Conservation (phyloP, 1,140 invertebrate species). For the Drosophila nebulosa region DNA sequence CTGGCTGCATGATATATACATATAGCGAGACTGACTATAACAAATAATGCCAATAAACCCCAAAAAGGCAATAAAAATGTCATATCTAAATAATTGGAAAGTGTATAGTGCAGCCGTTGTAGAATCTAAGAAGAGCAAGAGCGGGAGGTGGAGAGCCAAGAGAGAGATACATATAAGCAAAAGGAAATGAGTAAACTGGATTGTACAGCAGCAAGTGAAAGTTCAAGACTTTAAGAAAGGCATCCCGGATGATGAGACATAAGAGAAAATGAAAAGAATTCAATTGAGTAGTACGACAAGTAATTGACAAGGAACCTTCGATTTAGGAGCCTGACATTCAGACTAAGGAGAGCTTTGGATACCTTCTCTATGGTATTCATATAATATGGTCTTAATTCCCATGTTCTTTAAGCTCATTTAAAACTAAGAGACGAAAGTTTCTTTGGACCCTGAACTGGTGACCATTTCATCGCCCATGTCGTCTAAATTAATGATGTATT, state of each 20-base stretch:
- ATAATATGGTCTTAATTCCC: no score
- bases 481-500: no score
- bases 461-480: no score
- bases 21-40: conserved; percentile 6
- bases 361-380: no score
- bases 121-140: no score
- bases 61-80: conserved; percentile 25
- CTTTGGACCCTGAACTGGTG: no score
- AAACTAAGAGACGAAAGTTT: no score
- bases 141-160: conserved; percentile 5
- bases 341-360: no score
- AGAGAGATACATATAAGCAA: conserved; percentile 28
- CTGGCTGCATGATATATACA: conserved; percentile 31
- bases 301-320: not conserved
- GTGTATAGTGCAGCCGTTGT: conserved; percentile 1
- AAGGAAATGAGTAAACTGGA: conserved; percentile 30
- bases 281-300: not conserved
- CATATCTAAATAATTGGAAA: conserved; percentile 14
- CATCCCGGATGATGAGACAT: conserved; percentile 28
- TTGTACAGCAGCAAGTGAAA: conserved; percentile 34
- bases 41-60: conserved; percentile 35
- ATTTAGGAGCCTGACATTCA: no score
- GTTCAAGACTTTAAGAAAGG: conserved; percentile 18
- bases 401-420: no score
- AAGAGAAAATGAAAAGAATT: not conserved